Percentiles rank a stretch among this genome's conserved stretches.
These are phyloP conservation scores for Pedicia rivosa DNA, from an alignment of 2,888 invertebrate genomes.

Conservation along the genomic window DNA sequence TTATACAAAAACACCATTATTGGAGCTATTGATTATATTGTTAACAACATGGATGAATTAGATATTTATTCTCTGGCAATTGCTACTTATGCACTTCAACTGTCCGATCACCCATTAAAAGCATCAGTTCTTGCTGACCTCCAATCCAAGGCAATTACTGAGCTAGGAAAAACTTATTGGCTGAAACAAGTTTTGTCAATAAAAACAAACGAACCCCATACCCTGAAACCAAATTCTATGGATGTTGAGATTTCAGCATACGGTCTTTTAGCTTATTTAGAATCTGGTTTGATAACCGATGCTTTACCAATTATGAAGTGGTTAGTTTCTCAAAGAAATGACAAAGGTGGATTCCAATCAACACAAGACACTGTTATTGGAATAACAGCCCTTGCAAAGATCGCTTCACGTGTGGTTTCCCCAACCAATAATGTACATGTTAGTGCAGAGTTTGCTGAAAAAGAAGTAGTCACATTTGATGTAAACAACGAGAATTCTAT, in stretches of 20 bases:
- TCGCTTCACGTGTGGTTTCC: slow-evolving; percentile 40
- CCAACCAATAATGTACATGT: slow-evolving; percentile 27
- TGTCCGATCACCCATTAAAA: slow-evolving; percentile 55
- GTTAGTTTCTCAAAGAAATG: slow-evolving; percentile 50
- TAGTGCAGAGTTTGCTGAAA: slow-evolving; percentile 29
- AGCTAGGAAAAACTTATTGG: slow-evolving; percentile 65
- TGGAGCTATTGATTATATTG: slow-evolving; percentile 62
- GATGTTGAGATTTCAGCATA: slow-evolving; percentile 77
- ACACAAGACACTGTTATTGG: slow-evolving; percentile 70
- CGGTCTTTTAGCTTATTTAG: slow-evolving; percentile 54
- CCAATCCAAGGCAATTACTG: slow-evolving; percentile 34
- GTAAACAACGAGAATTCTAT: slow-evolving; percentile 63
- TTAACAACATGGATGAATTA: slow-evolving; percentile 43
- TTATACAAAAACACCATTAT: slow-evolving; percentile 50
- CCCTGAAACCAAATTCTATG: slow-evolving; percentile 46
- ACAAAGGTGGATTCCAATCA: slow-evolving; percentile 55
- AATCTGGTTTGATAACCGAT: slow-evolving; percentile 23
- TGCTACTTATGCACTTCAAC: slow-evolving; percentile 56
- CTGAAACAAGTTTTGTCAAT: slow-evolving; percentile 38
- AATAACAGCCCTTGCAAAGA: slow-evolving; percentile 48
- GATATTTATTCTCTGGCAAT: slow-evolving; percentile 65
- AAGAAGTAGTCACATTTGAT: slow-evolving; percentile 33
- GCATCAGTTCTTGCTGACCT: slow-evolving; percentile 42
- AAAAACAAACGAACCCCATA: slow-evolving; percentile 49
- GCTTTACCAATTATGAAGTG: slow-evolving; percentile 46